Conservation (phyloP, 2,888 invertebrate species). For the Ellobium chinense region DNA sequence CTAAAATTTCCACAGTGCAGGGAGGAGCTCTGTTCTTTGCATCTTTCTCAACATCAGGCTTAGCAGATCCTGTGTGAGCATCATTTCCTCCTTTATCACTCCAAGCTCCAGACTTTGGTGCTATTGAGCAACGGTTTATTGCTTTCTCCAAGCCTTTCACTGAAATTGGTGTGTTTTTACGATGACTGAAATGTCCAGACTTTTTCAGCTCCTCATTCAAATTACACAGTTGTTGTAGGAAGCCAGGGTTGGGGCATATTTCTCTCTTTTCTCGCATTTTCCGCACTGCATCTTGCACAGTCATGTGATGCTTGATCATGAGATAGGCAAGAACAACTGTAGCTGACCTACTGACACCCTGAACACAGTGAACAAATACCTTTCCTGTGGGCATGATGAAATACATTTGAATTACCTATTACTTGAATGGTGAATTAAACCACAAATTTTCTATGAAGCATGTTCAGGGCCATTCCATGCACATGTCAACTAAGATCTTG, state of each 20-base stretch:
- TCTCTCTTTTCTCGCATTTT: slow-evolving; percentile 76
- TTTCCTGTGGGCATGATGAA: slow-evolving; percentile 70
- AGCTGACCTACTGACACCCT: slow-evolving; percentile 80
- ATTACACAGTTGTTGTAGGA: slow-evolving; percentile 73
- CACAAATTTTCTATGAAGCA: too few species aligned
- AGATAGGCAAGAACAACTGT: slow-evolving; percentile 79
- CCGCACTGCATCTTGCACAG: slow-evolving; percentile 77
- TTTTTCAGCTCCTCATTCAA: slow-evolving; percentile 40
- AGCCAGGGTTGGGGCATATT: slow-evolving; percentile 80
- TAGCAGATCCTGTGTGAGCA: background rate
- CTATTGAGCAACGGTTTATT: background rate
- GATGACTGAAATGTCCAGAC: slow-evolving; percentile 24
- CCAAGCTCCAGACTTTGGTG: background rate
- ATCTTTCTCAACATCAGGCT: background rate
- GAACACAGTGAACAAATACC: slow-evolving; percentile 80
- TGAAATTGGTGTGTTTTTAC: background rate
- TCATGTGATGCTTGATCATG: slow-evolving; percentile 78
- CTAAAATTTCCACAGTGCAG: slow-evolving; percentile 73
- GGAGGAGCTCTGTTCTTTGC: too few species aligned
- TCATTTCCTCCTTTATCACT: background rate
- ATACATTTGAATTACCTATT: too few species aligned
- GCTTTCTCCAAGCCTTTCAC: background rate
- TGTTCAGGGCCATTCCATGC: too few species aligned
- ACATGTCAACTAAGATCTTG: too few species aligned
- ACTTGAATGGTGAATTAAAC: too few species aligned